phyloP scores from a whole-genome alignment of 2,888 invertebrate genomes.

The Dynastes tityus region DNA sequence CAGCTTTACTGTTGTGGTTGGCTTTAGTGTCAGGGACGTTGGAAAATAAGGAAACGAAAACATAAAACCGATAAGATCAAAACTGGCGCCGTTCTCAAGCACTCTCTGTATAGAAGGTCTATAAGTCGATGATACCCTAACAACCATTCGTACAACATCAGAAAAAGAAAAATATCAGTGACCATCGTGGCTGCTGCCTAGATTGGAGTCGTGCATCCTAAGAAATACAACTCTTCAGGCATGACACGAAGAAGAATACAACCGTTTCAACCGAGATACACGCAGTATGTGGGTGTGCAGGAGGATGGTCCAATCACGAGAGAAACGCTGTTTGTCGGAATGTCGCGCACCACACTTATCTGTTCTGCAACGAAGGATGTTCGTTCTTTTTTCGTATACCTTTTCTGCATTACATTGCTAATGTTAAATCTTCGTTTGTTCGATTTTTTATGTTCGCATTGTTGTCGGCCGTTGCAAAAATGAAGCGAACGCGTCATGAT shows the following conservation, averaged over 20 bases:
- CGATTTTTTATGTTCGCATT: slow-evolving; percentile 27
- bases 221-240: slow-evolving; percentile 37
- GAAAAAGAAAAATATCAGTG: slow-evolving; percentile 30
- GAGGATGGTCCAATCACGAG: slow-evolving; percentile 45
- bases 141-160: slow-evolving; percentile 24
- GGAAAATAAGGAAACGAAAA: slow-evolving; percentile 47
- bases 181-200: slow-evolving; percentile 21
- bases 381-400: slow-evolving; percentile 14
- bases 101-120: slow-evolving; percentile 2
- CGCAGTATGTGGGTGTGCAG: slow-evolving; percentile 34
- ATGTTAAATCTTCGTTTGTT: slow-evolving; percentile 26
- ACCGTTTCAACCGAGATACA: slow-evolving; percentile 22
- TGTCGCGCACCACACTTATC: slow-evolving; percentile 33
- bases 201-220: slow-evolving; percentile 24
- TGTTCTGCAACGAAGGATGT: slow-evolving; percentile 6
- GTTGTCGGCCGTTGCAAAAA: slow-evolving; percentile 9
- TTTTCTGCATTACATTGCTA: slow-evolving; percentile 12
- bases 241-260: slow-evolving; percentile 35
- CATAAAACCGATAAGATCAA: slow-evolving; percentile 42
- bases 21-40: background rate
- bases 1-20: background rate
- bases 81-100: slow-evolving; percentile 42
- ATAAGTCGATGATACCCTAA: slow-evolving; percentile 28
- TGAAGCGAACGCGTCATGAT: background rate
- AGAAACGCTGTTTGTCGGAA: slow-evolving; percentile 34